These are phyloP conservation scores for Noturus placidus DNA, from an alignment of 2,113 vertebrate genomes.

Conservation along the genomic window DNA sequence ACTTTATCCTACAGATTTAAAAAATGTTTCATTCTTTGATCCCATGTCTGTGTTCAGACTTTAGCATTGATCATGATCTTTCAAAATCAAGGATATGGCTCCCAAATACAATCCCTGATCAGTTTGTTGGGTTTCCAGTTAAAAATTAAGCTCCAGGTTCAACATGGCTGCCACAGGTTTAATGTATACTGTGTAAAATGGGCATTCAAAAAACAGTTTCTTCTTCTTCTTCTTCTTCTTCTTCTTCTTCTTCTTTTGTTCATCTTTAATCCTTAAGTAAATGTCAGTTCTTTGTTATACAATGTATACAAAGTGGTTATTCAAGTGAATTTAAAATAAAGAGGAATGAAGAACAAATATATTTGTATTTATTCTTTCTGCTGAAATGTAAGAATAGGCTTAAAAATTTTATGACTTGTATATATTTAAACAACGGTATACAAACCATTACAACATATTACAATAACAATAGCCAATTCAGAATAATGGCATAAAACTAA, in stretches of 20 bases:
- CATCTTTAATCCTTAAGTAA: not conserved
- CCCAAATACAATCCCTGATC: not conserved
- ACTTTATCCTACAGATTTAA: constrained; percentile 65
- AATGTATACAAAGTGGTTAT: too few relatives aligned
- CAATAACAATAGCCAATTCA: not conserved
- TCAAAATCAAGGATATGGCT: not conserved
- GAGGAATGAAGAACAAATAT: not conserved
- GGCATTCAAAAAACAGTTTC: not conserved
- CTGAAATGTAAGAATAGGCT: not conserved
- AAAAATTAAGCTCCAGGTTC: not conserved
- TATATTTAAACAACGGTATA: not conserved
- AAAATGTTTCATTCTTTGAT: not conserved
- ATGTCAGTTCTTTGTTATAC: too few relatives aligned
- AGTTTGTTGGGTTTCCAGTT: not conserved
- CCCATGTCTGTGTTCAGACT: not conserved
- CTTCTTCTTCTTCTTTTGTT: not conserved
- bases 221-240: not conserved
- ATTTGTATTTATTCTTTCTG: constrained; percentile 1
- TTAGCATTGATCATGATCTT: not conserved
- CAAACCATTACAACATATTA: not conserved
- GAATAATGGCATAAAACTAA: not conserved
- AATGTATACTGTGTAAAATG: not conserved
- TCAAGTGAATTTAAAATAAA: constrained; percentile 7
- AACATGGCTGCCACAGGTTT: not conserved
- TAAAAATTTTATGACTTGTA: not conserved